A percentile compares a stretch with the other conserved stretches of the same genome.
Conservation (phyloP, 2,888 invertebrate species). For the Rapana venosa region DNA sequence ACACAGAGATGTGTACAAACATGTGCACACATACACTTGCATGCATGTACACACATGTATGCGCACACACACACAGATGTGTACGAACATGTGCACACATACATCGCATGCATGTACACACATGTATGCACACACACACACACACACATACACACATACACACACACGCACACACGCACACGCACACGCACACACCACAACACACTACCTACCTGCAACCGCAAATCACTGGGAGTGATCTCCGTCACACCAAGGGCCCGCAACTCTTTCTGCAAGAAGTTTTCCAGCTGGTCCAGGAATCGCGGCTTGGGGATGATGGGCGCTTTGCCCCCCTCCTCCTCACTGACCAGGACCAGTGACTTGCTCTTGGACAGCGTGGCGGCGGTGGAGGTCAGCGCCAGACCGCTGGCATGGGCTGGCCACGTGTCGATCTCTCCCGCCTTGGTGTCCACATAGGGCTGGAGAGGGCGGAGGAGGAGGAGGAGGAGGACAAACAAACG, state of each 20-base stretch:
- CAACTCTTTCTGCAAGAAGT: conserved; percentile 76
- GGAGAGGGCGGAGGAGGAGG: not conserved
- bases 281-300: conserved; percentile 77
- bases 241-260: conserved; percentile 73
- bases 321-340: conserved; percentile 70
- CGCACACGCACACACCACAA: no score
- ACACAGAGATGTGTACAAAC: no score
- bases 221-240: conserved; percentile 74
- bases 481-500: not conserved
- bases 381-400: conserved; percentile 64
- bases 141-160: not conserved
- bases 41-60: not conserved
- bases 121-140: not conserved
- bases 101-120: not conserved
- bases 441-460: conserved; percentile 74
- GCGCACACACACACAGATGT: not conserved
- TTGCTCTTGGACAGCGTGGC: conserved; percentile 74
- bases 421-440: conserved; percentile 76
- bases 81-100: not conserved
- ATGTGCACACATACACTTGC: not conserved
- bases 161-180: not conserved
- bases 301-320: conserved; percentile 76
- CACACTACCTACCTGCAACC: conserved; percentile 71
- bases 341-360: conserved; percentile 71
- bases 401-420: conserved; percentile 77